A percentile compares a stretch with the other conserved stretches of the same genome.
These are phyloP conservation scores for Labia minor DNA, from an alignment of 2,888 invertebrate genomes.

Conservation along the genomic window DNA sequence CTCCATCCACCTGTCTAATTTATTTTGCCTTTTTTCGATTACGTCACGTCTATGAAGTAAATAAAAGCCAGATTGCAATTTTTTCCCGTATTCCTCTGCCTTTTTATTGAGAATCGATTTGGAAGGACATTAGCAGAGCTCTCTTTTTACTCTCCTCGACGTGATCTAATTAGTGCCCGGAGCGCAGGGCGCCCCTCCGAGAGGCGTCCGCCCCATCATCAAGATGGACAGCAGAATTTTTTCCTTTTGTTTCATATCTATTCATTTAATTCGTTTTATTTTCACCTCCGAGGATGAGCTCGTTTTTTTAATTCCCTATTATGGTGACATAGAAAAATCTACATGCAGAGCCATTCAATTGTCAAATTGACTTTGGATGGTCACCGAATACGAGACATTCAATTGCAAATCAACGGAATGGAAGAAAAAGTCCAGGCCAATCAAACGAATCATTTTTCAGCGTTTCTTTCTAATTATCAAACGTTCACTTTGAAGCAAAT, in stretches of 20 bases:
- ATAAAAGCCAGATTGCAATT: constrained; percentile 3
- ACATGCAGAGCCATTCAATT: background rate
- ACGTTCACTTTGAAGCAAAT: too few species aligned
- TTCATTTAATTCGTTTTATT: constrained; percentile 13
- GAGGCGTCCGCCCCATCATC: background rate
- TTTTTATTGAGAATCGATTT: constrained; percentile 4
- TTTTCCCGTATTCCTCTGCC: background rate
- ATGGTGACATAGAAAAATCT: background rate
- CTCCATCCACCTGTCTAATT: too few species aligned
- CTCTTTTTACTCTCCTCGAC: background rate
- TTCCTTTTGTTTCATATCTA: constrained; percentile 9
- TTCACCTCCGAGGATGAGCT: background rate
- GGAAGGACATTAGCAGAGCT: background rate
- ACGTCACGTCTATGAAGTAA: constrained; percentile 5
- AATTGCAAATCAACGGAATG: background rate
- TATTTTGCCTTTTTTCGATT: background rate
- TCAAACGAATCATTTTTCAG: too few species aligned
- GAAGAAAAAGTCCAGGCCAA: too few species aligned
- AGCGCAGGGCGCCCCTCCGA: background rate
- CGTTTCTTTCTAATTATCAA: too few species aligned
- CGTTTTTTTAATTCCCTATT: background rate
- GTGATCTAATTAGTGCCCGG: background rate
- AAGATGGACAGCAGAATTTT: constrained; percentile 3
- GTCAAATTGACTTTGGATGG: background rate
- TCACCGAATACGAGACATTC: background rate